Percentiles rank a stretch among this genome's conserved stretches.
phyloP scores from a whole-genome alignment of 2,888 invertebrate species.

The Volucella zonaria region DNA sequence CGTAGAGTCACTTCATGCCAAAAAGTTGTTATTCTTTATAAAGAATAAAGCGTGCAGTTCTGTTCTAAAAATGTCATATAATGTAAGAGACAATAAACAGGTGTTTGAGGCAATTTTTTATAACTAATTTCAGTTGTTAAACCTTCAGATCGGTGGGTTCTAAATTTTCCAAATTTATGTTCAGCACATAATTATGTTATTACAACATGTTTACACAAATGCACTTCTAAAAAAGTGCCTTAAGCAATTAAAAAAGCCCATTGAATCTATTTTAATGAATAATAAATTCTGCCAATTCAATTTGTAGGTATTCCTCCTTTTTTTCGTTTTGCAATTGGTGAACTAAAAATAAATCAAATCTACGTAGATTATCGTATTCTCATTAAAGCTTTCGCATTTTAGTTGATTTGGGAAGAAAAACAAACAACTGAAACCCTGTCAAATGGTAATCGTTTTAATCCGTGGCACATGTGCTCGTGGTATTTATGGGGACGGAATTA shows the following conservation, averaged over 20 bases:
- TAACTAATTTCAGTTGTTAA: too few relatives aligned
- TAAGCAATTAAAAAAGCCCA: neutral
- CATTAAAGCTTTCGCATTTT: constrained; percentile 10
- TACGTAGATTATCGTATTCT: constrained; percentile 5
- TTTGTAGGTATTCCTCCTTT: neutral
- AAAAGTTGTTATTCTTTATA: too few relatives aligned
- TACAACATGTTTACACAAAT: too few relatives aligned
- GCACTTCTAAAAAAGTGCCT: too few relatives aligned
- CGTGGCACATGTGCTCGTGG: constrained; percentile 27
- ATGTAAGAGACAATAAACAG: too few relatives aligned
- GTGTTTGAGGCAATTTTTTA: too few relatives aligned
- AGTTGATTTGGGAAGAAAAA: constrained; percentile 6
- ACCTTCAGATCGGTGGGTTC: too few relatives aligned
- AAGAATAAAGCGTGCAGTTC: too few relatives aligned
- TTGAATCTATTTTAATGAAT: constrained; percentile 41
- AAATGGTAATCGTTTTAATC: constrained; percentile 2
- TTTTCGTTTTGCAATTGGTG: constrained; percentile 4
- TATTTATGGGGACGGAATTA: constrained; percentile 29
- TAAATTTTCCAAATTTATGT: too few relatives aligned
- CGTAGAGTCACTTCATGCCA: too few relatives aligned
- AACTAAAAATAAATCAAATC: constrained; percentile 24
- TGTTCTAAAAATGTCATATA: too few relatives aligned
- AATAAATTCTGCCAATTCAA: constrained; percentile 12
- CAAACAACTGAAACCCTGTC: constrained; percentile 14
- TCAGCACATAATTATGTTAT: too few relatives aligned